These are phyloP conservation scores for Centrocercus urophasianus DNA, from an alignment of 2,113 vertebrate genomes.

Conservation along the genomic window DNA sequence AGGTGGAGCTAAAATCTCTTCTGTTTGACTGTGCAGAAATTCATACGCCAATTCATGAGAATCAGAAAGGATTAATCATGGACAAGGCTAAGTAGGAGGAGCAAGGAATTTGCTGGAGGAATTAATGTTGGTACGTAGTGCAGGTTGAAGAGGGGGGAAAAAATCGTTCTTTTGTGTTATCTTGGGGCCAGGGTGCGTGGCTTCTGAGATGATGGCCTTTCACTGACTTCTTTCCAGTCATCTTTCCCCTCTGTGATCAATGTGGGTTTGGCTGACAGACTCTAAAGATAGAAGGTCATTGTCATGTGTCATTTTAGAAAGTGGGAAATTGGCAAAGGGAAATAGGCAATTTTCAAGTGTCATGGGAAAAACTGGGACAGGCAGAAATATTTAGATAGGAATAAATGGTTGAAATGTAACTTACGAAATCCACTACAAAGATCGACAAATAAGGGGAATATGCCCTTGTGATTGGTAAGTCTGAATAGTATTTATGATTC, in stretches of 20 bases:
- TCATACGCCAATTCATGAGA: neutral
- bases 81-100: neutral
- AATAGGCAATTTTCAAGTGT: conserved; percentile 6
- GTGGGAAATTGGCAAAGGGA: neutral
- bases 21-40: neutral
- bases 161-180: rapidly evolving
- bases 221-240: neutral
- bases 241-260: conserved; percentile 6
- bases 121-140: neutral
- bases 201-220: neutral
- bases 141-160: neutral
- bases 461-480: neutral
- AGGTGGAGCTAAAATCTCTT: neutral
- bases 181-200: neutral
- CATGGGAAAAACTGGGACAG: conserved; percentile 43
- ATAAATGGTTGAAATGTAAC: conserved; percentile 44
- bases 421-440: conserved; percentile 24
- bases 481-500: neutral
- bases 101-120: neutral
- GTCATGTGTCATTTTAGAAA: conserved; percentile 9
- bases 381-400: conserved; percentile 44
- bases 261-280: conserved; percentile 5
- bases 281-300: conserved; percentile 12
- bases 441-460: conserved; percentile 16
- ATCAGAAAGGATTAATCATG: neutral